Evolutionary conservation across 2,888 invertebrate genomes (phyloP).

Genomic region (Salpingus planirostris): DNA sequence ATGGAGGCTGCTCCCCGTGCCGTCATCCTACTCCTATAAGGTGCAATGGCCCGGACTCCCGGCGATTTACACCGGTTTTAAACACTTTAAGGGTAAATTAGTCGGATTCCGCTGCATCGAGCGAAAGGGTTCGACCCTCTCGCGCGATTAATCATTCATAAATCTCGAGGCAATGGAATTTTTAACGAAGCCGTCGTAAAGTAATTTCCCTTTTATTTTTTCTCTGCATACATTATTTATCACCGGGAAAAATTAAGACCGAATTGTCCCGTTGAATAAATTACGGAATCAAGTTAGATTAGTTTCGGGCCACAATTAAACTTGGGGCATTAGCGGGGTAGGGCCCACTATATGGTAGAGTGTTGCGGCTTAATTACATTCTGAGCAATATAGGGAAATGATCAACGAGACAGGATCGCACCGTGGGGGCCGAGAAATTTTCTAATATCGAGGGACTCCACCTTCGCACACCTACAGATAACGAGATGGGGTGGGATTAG

Average conservation of each 20-base stretch:
- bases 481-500: too few species aligned
- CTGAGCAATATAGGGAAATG: too few species aligned
- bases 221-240: background rate
- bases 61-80: slow-evolving; percentile 7
- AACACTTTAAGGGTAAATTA: slow-evolving; percentile 7
- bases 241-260: slow-evolving; percentile 2
- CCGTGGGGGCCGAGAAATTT: too few species aligned
- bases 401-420: too few species aligned
- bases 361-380: slow-evolving; percentile 7
- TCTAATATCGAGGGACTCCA: too few species aligned
- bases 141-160: slow-evolving; percentile 6
- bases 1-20: background rate
- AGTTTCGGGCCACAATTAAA: slow-evolving; percentile 11
- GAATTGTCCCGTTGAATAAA: slow-evolving; percentile 4
- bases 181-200: slow-evolving; percentile 1
- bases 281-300: slow-evolving; percentile 9
- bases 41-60: slow-evolving; percentile 7
- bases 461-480: too few species aligned
- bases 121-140: slow-evolving; percentile 5
- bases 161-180: slow-evolving; percentile 1
- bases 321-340: slow-evolving; percentile 4
- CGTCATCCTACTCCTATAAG: slow-evolving; percentile 1
- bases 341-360: background rate
- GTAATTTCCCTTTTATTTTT: background rate
- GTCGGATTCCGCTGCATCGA: slow-evolving; percentile 1